Percentiles rank a stretch among this genome's conserved stretches.
Evolutionary conservation across 2,888 invertebrate genomes (phyloP).

Genomic region (Andrena bicolor): DNA sequence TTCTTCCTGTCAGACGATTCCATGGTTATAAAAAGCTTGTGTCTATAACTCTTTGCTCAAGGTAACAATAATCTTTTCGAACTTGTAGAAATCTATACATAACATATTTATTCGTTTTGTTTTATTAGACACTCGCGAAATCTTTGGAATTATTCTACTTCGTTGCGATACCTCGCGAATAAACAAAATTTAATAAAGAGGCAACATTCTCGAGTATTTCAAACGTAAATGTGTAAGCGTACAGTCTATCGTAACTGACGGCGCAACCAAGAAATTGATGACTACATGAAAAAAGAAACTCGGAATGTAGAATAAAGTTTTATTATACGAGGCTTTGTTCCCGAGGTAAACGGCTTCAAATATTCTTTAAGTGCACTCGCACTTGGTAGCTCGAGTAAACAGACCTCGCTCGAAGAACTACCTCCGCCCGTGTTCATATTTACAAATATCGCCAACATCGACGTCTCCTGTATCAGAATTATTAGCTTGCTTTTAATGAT

Average conservation of each 20-base stretch:
- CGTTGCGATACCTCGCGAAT: background rate
- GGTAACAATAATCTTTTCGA: constrained; percentile 21
- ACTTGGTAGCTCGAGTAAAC: background rate
- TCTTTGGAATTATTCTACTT: background rate
- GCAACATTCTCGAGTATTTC: background rate
- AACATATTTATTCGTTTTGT: constrained; percentile 7
- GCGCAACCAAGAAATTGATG: background rate
- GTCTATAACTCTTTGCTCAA: constrained; percentile 15
- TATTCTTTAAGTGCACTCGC: background rate
- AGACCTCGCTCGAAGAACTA: background rate
- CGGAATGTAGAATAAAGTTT: background rate
- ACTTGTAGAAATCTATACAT: constrained; percentile 30
- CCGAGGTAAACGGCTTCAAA: background rate
- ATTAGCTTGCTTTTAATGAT: background rate
- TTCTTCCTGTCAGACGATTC: constrained; percentile 73
- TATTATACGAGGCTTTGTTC: background rate
- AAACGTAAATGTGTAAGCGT: background rate
- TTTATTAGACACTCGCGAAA: background rate
- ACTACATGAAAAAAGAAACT: background rate
- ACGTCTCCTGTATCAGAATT: background rate
- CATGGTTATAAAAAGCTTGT: constrained; percentile 48
- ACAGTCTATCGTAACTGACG: background rate
- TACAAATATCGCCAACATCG: background rate
- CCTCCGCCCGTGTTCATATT: background rate
- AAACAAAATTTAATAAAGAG: background rate